Percentiles rank a stretch among this genome's conserved stretches.
These are phyloP conservation scores for Callimorpha dominula DNA, from an alignment of 2,888 invertebrate genomes.

Conservation along the genomic window DNA sequence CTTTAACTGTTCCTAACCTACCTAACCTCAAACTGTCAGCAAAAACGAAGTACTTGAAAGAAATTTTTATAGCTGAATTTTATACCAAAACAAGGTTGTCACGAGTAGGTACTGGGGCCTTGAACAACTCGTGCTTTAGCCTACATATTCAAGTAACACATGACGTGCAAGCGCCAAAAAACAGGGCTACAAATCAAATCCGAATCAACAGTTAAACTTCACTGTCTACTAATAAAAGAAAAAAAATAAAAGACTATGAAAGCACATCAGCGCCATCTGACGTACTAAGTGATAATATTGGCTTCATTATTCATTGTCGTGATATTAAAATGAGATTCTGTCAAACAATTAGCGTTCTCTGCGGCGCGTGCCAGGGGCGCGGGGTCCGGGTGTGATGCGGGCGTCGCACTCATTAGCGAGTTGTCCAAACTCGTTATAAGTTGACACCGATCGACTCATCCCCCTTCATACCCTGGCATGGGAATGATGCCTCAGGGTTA, in stretches of 20 bases:
- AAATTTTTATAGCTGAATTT: too few relatives aligned
- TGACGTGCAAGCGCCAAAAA: not conserved
- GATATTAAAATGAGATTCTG: constrained; percentile 22
- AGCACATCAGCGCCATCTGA: not conserved
- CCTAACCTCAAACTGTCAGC: too few relatives aligned
- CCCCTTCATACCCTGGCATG: not conserved
- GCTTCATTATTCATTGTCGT: constrained; percentile 24
- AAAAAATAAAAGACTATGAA: not conserved
- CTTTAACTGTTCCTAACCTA: too few relatives aligned
- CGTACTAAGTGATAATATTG: constrained; percentile 3
- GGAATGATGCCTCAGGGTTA: constrained; percentile 20
- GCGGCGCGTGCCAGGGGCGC: constrained; percentile 29
- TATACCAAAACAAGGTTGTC: too few relatives aligned
- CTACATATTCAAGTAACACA: too few relatives aligned
- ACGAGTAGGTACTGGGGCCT: too few relatives aligned
- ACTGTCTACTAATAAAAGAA: not conserved
- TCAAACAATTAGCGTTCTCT: constrained; percentile 46
- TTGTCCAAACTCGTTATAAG: constrained; percentile 83
- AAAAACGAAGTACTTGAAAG: too few relatives aligned
- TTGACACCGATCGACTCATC: constrained; percentile 56
- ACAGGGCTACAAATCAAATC: not conserved
- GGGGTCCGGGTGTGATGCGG: constrained; percentile 5
- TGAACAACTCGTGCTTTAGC: too few relatives aligned
- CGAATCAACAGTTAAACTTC: not conserved
- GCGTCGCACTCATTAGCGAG: constrained; percentile 77